These are phyloP conservation scores for Chrysolophus pictus DNA, from an alignment of 2,797 vertebrate genomes.

Conservation along the genomic window DNA sequence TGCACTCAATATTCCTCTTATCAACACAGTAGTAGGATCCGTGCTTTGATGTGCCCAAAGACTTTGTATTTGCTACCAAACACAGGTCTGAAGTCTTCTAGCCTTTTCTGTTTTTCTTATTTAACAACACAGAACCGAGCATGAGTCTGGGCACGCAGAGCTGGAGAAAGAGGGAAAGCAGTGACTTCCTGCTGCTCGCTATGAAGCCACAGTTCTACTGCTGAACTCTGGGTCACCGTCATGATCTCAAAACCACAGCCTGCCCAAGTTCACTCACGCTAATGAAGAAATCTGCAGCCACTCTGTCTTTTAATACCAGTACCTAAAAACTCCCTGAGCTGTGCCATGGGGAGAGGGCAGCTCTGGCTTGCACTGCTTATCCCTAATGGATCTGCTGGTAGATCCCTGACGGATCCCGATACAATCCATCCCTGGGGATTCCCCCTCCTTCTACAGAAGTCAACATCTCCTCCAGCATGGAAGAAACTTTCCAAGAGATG, in stretches of 20 bases:
- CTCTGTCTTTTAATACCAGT: neutral
- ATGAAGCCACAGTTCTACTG: neutral
- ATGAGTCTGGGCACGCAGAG: neutral
- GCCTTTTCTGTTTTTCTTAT: neutral
- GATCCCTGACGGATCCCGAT: neutral
- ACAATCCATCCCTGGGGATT: neutral
- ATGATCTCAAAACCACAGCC: neutral
- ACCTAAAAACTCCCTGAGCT: neutral
- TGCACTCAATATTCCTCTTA: neutral
- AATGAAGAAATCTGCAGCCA: neutral
- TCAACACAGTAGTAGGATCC: neutral
- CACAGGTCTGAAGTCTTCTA: neutral
- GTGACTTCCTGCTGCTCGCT: neutral
- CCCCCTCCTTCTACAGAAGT: neutral
- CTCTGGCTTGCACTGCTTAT: neutral
- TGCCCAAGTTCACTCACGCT: neutral
- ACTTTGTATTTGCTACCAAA: neutral
- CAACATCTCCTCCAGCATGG: fast-evolving
- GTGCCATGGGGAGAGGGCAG: neutral
- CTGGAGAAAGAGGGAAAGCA: neutral
- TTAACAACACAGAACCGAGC: neutral
- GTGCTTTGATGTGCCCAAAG: neutral
- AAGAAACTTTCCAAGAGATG: neutral
- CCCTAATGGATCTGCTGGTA: neutral
- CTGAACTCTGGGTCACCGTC: neutral